Evolutionary conservation across 2,113 vertebrate genomes (phyloP).

Genomic region (Herpailurus yagouaroundi): DNA sequence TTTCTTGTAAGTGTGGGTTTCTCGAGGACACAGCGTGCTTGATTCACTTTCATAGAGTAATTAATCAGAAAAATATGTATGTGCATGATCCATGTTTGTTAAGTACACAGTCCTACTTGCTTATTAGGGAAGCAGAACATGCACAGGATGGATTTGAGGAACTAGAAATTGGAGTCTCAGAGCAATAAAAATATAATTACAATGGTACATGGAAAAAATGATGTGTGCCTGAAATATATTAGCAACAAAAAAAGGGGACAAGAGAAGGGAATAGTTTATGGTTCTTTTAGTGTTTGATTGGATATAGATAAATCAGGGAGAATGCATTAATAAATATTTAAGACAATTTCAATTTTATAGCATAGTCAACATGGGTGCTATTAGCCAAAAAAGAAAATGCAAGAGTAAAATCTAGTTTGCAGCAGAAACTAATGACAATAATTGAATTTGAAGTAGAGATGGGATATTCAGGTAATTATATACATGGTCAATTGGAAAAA

Average conservation of each 20-base stretch:
- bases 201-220: background rate
- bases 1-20: background rate
- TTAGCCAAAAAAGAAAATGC: background rate
- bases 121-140: background rate
- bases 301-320: background rate
- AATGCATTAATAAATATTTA: background rate
- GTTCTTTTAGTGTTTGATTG: background rate
- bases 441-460: background rate
- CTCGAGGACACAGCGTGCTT: background rate
- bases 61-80: background rate
- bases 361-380: background rate
- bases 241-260: background rate
- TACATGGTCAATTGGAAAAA: background rate
- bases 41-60: background rate
- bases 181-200: background rate
- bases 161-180: background rate
- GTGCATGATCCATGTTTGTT: background rate
- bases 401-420: background rate
- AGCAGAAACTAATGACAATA: background rate
- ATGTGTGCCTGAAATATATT: background rate
- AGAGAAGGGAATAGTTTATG: background rate
- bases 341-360: background rate
- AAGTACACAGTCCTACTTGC: background rate
- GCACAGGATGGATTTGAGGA: background rate
- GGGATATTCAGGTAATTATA: background rate